Base-by-base conservation (phyloP, 2,113 vertebrate genomes). In the Abramis brama region DNA sequence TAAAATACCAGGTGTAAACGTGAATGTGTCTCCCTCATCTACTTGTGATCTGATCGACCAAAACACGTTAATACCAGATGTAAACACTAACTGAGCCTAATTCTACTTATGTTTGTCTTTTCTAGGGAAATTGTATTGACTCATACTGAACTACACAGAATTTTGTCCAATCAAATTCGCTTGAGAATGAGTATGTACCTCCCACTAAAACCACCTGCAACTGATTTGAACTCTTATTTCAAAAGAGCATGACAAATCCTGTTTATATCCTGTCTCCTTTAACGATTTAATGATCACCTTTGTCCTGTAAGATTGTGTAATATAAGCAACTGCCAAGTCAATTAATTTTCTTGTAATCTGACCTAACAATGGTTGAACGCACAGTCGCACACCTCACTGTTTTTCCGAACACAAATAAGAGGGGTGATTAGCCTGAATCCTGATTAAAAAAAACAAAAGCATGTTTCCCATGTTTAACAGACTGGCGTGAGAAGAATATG, bases 381-480 rank as follows among this genome's bases (percentile, higher is more conserved):
- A 43, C 73, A 76, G 45, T 47, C 43, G n/a, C 1, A 43, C 73
- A 77, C n/a, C n/a, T 47, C 30, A 2, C 59, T 1, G 15, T 30
- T 81, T 66, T 25, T 66, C 19, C 3, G 5, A 77, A 12, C 25
- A 55, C 43, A 82, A 30, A 82, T 33, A 19, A 47, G n/a, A 82
- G 57, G 59, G 36, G 17, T n/a, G 17, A 52, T 70, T 19, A 4
- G 45, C 25, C 64, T 70, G 62, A 82, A 82, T 50, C 43, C 45
- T 6, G 12, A n/a, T 30, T 0, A 4, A 17, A 43, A 13, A 43
- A 33, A 82, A 82, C 62, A 23, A 30, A 50, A 70, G 27, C 62
- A 52, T 11, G 60, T 81, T 62, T 66, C 59, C 66, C 60, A 50
- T 82, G 79, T 82, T 82, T 82, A 70, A 82, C 62, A 82, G 60